Base-by-base conservation (phyloP, 2,888 invertebrate species). In the Dolichomitus sp. region DNA sequence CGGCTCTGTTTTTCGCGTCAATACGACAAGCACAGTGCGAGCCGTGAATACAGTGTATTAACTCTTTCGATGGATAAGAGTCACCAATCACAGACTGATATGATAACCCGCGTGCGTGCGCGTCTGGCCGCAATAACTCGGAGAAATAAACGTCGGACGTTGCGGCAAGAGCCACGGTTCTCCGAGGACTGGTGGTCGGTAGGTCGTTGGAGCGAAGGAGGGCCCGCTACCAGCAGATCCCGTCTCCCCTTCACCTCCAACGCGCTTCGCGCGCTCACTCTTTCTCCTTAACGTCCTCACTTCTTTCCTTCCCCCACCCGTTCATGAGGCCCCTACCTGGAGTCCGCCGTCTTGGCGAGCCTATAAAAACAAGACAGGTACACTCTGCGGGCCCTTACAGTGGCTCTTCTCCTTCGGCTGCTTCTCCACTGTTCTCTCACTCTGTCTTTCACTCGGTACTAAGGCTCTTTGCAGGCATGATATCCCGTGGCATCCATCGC, bases 361-460 rank as follows among this genome's bases (percentile, higher is more conserved):
- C 92, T 93, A 93, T 92, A 93, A 93, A 93, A 93, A 93, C 93
- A 93, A 93, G 93, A 93, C 93, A 92, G 93, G 92, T 93, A 93
- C 93, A 93, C 93, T 93, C 92, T 90, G 91, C 87, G 90, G 90
- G 89, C 92, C 92, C 91, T 92, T 92, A 91, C 93, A 90, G 93
- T 93, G 93, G 93, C 93, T 93, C 91, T 89, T 92, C 90, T 88
- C 90, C 91, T 90, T 91, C 90, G 87, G 89, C 88, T 88, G 89
- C 91, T 91, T 91, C 88, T 74, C 74, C 81, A 40, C 77, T 68
- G 19, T 52, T 37, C 59, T 70, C 80, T 70, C 69, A 61, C 81
- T 79, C 72, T 23, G 54, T 85, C 78, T 66, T 33, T 81, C 83
- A 42, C 75, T 66, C 52, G 61, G 40, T 48, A 59, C 69, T 27